Conservation (phyloP, 2,888 invertebrate genomes). For the Acanthopleura granulata region DNA sequence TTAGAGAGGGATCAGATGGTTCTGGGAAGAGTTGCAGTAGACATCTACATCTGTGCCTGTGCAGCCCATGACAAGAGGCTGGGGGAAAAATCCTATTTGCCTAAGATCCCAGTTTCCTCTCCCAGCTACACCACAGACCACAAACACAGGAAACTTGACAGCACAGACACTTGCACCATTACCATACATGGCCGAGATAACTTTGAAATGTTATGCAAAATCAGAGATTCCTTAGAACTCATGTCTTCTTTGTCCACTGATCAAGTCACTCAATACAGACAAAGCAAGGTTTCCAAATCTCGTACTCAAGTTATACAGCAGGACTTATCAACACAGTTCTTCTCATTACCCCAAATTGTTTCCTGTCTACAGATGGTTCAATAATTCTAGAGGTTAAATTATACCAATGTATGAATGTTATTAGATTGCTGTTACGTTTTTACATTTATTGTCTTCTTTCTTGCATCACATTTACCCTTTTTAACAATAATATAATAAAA, state of each 20-base stretch:
- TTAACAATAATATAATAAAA: not conserved
- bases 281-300: not conserved
- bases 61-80: not conserved
- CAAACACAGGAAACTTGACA: not conserved
- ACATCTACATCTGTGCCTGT: slow-evolving; percentile 7
- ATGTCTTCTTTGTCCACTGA: not conserved
- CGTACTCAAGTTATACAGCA: not conserved
- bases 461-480: not conserved
- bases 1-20: not conserved
- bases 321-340: not conserved
- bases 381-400: not conserved
- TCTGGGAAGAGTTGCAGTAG: not conserved
- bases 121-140: not conserved
- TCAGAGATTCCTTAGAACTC: slow-evolving; percentile 13
- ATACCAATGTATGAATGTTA: not conserved
- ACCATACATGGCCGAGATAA: slow-evolving; percentile 63
- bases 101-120: not conserved
- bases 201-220: slow-evolving; percentile 62
- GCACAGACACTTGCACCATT: not conserved
- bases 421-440: not conserved
- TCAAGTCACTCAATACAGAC: not conserved
- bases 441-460: not conserved
- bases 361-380: not conserved
- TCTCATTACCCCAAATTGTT: not conserved
- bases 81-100: not conserved